Base-by-base conservation (phyloP, 2,888 invertebrate genomes). In the Zaprionus lineosus region DNA sequence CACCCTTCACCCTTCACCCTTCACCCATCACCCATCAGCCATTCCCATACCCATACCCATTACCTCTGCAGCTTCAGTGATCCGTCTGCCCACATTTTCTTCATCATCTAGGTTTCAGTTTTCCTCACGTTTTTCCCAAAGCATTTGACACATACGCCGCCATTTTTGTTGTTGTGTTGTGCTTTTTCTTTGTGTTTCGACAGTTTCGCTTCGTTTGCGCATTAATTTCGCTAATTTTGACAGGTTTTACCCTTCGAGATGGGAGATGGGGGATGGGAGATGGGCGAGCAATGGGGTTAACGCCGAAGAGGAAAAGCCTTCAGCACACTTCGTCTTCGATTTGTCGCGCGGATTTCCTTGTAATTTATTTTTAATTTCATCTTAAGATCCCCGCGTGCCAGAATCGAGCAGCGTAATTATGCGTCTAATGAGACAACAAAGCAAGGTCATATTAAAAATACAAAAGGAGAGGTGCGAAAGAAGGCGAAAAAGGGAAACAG, bases 361-460 rank as follows among this genome's bases (percentile, higher is more conserved):
- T 78, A 82, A 78, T 78, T 78, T 78, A 70, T 82, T 78, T 78
- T 78, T 82, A 82, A 78, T 78, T 78, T 78, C 31, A 34, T 34
- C 83, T 67, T 75, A 63, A 64, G 70, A 66, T 60, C 52, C 48
- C 52, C 21, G 36, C 26, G 34, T 33, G 36, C n/a, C 37, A 40
- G 46, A 50, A 57, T 57, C 60, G 83, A 69, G 72, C 62, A 26
- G 51, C 73, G 76, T 78, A 82, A 82, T 82, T 84, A 82, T 71
- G 74, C 74, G 81, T 64, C 76, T 82, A 82, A 82, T 84, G 82
- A 82, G 81, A 78, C 84, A 84, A 84, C 78, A 74, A 84, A 78
- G 81, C 67, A 60, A 73, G 75, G 62, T 60, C 56, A 59, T 61
- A 40, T 55, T 53, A 14, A 15, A 19, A 33, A 47, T 53, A 72